Base-by-base conservation (phyloP, 2,797 vertebrate species). In the Darevskia nairensis region DNA sequence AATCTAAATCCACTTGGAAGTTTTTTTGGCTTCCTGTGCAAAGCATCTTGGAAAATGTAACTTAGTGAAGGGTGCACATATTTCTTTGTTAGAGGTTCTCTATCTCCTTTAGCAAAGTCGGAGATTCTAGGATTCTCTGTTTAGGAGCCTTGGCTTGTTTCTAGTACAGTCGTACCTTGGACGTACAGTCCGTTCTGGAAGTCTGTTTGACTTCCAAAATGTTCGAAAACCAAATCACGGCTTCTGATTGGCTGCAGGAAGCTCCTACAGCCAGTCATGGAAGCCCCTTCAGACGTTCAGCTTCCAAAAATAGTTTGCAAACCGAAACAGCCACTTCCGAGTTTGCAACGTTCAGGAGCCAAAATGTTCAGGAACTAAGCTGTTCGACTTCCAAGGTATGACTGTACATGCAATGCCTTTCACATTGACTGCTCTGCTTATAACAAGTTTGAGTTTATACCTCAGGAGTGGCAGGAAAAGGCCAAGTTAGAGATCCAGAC, bases 241-340 rank as follows among this genome's bases (percentile, higher is more conserved):
- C 46, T 50, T 11, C 46, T 50, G 10, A 50, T 50, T 50, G 46
- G 46, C 46, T 50, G 46, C 2, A 50, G 46, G 46, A 50, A 11
- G 11, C 46, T 50, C 46, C 11, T 50, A 50, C 11, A 50, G 46
- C 46, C 46, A 50, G 46, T 11, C 46, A 1, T 1, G 3, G 11
- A 13, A 50, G 46, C 11, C 46, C 1, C 46, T 1, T 50, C 1
- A 11, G 46, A 50, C 3, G 0, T 50, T 50, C 3, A 1, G 46
- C 46, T 50, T 50, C 46, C 11, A 13, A 50, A 13, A 50, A 50
- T 50, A 50, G 46, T 50, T 50, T 13, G 46, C 46, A 50, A 50
- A 50, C 46, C 0, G 3, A 9, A 50, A 50, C 46, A 50, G 46
- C 9, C 46, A 50, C 46, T 50, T 50, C 46, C 1, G 46, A 50